phyloP scores from a whole-genome alignment of 2,888 invertebrate genomes.

The Chironomus riparius region DNA sequence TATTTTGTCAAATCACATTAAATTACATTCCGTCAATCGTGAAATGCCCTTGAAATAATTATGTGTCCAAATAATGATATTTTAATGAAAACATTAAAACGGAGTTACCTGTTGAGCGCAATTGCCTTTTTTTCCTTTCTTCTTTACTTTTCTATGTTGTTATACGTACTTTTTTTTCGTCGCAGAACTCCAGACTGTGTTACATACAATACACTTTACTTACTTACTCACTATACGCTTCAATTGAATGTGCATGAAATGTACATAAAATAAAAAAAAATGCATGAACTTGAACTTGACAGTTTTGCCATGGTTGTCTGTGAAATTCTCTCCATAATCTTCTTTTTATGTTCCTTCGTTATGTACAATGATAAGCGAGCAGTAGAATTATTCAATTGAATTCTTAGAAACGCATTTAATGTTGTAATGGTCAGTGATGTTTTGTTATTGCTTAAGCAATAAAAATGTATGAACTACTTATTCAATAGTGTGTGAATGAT shows the following conservation, averaged over 20 bases:
- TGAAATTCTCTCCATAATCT: not conserved
- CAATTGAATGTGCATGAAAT: not conserved
- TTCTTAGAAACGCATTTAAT: no score
- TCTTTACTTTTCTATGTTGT: not conserved
- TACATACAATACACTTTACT: not conserved
- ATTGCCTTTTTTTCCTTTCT: not conserved
- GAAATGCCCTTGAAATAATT: not conserved
- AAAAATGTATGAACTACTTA: not conserved
- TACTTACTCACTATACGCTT: not conserved
- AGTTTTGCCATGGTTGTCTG: not conserved
- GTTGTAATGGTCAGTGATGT: no score
- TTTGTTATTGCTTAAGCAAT: no score
- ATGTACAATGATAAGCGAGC: not conserved
- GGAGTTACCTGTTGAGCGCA: not conserved
- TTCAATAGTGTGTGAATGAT: not conserved
- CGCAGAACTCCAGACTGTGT: not conserved
- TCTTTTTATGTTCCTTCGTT: not conserved
- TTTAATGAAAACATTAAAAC: not conserved
- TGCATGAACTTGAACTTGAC: slow-evolving; percentile 23
- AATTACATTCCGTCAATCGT: not conserved
- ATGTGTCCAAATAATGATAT: not conserved
- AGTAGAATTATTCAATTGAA: no score
- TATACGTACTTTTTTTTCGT: not conserved
- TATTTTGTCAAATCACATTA: not conserved
- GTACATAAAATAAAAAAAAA: not conserved